Evolutionary conservation across 2,113 vertebrate species (phyloP).

Genomic region (Eulemur macaco): DNA sequence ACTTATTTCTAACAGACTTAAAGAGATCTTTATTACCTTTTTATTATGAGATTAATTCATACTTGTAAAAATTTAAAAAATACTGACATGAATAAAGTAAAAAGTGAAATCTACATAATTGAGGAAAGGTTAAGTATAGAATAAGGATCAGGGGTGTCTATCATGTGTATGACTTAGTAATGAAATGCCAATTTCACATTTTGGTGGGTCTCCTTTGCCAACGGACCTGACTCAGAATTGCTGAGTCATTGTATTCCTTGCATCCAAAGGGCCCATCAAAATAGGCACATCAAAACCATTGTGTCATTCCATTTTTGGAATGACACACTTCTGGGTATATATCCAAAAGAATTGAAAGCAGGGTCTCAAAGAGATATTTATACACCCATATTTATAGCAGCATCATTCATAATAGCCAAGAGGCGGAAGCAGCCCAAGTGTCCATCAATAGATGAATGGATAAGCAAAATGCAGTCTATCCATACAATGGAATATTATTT

Average conservation of each 20-base stretch:
- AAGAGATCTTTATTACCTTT: slow-evolving; percentile 32
- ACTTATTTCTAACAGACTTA: slow-evolving; percentile 28
- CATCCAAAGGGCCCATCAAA: not conserved
- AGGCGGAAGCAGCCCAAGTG: not conserved
- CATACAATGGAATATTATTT: not conserved
- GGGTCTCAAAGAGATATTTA: not conserved
- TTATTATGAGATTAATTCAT: slow-evolving; percentile 34
- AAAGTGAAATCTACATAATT: slow-evolving; percentile 14
- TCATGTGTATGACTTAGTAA: not conserved
- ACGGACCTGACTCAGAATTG: not conserved
- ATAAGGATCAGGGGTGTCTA: not conserved
- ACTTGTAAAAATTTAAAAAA: slow-evolving; percentile 3
- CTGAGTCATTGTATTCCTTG: not conserved
- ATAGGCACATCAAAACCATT: not conserved
- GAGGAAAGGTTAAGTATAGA: not conserved
- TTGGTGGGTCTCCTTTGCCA: not conserved
- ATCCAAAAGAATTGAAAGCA: not conserved
- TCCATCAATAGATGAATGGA: not conserved
- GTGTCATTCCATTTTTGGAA: not conserved
- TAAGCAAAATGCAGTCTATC: not conserved
- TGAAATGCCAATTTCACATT: not conserved
- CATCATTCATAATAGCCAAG: not conserved
- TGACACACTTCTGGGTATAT: not conserved
- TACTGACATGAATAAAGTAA: not conserved
- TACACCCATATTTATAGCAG: not conserved